Conservation (phyloP, 1,140 invertebrate species). For the Oedothorax gibbosus region DNA sequence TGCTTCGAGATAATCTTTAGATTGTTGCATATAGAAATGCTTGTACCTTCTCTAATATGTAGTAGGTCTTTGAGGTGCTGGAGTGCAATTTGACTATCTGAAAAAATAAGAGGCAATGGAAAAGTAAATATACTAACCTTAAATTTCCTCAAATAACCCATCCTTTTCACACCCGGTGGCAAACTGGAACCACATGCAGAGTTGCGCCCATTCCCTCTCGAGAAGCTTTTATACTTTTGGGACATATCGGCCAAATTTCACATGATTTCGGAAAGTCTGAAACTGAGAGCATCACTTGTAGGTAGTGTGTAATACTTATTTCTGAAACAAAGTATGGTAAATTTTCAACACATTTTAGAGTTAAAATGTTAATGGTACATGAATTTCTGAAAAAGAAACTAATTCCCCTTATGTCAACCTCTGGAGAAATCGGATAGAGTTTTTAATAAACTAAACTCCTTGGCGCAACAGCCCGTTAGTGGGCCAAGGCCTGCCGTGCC, state of each 20-base stretch:
- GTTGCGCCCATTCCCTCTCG: constrained; percentile 22
- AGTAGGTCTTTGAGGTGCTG: too few relatives aligned
- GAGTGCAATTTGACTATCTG: too few relatives aligned
- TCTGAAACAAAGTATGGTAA: background rate
- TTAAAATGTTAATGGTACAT: background rate
- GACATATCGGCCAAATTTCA: constrained; percentile 45
- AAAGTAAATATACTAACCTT: constrained; percentile 64
- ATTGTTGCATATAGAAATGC: too few relatives aligned
- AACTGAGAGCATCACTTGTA: background rate
- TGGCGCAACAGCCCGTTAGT: background rate
- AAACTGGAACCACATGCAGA: constrained; percentile 2
- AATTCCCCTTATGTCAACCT: background rate
- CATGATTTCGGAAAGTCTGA: constrained; percentile 17
- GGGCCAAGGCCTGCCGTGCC: too few relatives aligned
- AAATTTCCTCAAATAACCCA: constrained; percentile 66
- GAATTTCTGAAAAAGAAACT: background rate
- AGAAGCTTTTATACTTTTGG: constrained; percentile 55
- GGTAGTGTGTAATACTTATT: background rate
- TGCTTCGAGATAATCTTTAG: too few relatives aligned
- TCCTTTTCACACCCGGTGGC: constrained; percentile 65
- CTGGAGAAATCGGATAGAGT: background rate
- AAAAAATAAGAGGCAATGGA: background rate
- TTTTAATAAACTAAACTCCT: background rate
- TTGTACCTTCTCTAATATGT: too few relatives aligned
- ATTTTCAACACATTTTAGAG: background rate